phyloP scores from a whole-genome alignment of 2,888 invertebrate genomes.

The Horisme vitalbata region DNA sequence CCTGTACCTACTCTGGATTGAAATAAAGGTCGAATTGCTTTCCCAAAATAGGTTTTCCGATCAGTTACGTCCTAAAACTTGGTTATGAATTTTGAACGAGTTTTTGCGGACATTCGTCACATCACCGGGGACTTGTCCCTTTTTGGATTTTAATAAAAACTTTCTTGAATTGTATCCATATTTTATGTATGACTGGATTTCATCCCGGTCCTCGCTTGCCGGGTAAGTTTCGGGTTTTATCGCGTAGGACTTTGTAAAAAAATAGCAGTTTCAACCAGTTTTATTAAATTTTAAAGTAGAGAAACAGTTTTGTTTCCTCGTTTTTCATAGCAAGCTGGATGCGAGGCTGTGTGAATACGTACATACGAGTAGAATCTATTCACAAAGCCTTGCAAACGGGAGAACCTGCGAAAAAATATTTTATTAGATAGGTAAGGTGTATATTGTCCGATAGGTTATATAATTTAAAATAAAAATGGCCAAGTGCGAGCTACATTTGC shows the following conservation, averaged over 20 bases:
- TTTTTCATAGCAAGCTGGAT: not conserved
- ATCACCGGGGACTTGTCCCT: slow-evolving; percentile 33
- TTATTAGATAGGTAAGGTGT: too few species aligned
- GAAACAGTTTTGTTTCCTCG: not conserved
- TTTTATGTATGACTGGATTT: slow-evolving; percentile 34
- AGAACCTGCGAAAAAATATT: too few species aligned
- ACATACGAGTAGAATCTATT: too few species aligned
- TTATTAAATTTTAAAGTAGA: slow-evolving; percentile 10
- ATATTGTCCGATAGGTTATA: too few species aligned
- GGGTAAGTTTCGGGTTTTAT: slow-evolving; percentile 15
- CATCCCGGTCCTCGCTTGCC: slow-evolving; percentile 5
- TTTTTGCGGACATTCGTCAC: slow-evolving; percentile 32
- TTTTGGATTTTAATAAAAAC: slow-evolving; percentile 37
- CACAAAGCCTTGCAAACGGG: too few species aligned
- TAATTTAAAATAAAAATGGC: too few species aligned
- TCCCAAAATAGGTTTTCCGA: slow-evolving; percentile 34
- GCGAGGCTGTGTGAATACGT: not conserved
- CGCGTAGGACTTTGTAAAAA: slow-evolving; percentile 1
- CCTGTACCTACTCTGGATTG: not conserved
- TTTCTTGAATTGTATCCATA: slow-evolving; percentile 32
- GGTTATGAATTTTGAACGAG: slow-evolving; percentile 31
- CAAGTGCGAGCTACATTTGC: too few species aligned
- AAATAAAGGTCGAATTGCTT: slow-evolving; percentile 18
- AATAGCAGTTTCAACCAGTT: slow-evolving; percentile 12
- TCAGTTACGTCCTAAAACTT: slow-evolving; percentile 40